phyloP scores from a whole-genome alignment of 2,113 vertebrate genomes.

The Balaeniceps rex region DNA sequence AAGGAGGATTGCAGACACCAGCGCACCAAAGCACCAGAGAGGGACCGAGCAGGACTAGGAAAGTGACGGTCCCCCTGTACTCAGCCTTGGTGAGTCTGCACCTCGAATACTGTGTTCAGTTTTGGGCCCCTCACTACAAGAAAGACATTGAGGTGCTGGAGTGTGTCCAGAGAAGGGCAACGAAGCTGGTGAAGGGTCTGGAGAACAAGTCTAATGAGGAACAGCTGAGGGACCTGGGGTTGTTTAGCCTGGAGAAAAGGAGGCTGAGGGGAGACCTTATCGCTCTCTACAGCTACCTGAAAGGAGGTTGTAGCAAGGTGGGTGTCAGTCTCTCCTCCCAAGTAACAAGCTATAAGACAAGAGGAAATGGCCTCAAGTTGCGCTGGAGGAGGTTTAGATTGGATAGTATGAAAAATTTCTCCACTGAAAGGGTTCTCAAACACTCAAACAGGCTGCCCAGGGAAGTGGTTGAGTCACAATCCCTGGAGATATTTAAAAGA shows the following conservation, averaged over 20 bases:
- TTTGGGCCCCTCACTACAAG: neutral
- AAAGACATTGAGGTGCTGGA: neutral
- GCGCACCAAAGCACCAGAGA: neutral
- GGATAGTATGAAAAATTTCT: neutral
- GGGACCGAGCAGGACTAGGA: neutral
- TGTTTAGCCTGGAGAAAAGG: neutral
- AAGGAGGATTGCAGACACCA: neutral
- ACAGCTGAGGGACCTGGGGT: neutral
- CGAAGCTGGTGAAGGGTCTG: neutral
- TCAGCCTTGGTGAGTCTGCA: neutral
- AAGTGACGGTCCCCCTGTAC: neutral
- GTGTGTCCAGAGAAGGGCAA: neutral
- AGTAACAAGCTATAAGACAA: neutral
- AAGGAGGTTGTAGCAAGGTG: neutral
- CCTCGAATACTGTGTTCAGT: neutral
- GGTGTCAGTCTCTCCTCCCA: neutral
- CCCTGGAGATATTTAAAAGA: neutral
- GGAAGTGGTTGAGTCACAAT: neutral
- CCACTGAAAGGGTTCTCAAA: rapidly evolving
- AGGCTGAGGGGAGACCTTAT: neutral
- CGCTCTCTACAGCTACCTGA: neutral
- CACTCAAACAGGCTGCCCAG: neutral
- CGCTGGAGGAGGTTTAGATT: neutral
- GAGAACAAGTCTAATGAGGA: neutral
- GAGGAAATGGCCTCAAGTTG: neutral